These are phyloP conservation scores for Danio choprae DNA, from an alignment of 2,797 vertebrate genomes.

Conservation along the genomic window DNA sequence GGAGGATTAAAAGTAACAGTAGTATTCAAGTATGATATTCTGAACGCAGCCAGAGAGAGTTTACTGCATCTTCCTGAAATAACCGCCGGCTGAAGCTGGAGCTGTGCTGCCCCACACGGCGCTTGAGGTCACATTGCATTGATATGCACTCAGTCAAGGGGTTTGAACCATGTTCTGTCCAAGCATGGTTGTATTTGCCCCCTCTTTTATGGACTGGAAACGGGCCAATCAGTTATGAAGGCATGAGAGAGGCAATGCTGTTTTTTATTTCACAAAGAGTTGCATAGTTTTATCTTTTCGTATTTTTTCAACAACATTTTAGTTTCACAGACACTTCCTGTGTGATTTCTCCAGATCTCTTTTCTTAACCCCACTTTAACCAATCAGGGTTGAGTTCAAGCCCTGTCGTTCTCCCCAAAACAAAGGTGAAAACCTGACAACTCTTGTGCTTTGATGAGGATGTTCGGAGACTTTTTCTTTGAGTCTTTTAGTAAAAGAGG, in stretches of 20 bases:
- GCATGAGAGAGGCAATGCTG: slow-evolving; percentile 69
- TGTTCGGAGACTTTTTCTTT: slow-evolving; percentile 60
- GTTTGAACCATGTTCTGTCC: slow-evolving; percentile 77
- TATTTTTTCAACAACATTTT: slow-evolving; percentile 54
- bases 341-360: slow-evolving; percentile 19
- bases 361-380: slow-evolving; percentile 60
- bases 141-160: slow-evolving; percentile 75
- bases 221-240: slow-evolving; percentile 67
- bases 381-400: slow-evolving; percentile 70
- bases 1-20: background rate
- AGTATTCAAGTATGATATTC: background rate
- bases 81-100: background rate
- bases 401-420: slow-evolving; percentile 65
- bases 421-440: slow-evolving; percentile 65
- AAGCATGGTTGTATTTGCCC: slow-evolving; percentile 80
- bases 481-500: slow-evolving; percentile 77
- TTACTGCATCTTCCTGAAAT: background rate
- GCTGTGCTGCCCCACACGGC: slow-evolving; percentile 39
- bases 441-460: slow-evolving; percentile 65
- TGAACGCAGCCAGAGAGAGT: slow-evolving; percentile 16
- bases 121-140: slow-evolving; percentile 72
- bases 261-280: slow-evolving; percentile 69
- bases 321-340: slow-evolving; percentile 43
- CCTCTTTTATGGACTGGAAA: slow-evolving; percentile 79
- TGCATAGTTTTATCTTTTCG: slow-evolving; percentile 54